phyloP scores from a whole-genome alignment of 2,113 vertebrate genomes.

The Neogale vison region DNA sequence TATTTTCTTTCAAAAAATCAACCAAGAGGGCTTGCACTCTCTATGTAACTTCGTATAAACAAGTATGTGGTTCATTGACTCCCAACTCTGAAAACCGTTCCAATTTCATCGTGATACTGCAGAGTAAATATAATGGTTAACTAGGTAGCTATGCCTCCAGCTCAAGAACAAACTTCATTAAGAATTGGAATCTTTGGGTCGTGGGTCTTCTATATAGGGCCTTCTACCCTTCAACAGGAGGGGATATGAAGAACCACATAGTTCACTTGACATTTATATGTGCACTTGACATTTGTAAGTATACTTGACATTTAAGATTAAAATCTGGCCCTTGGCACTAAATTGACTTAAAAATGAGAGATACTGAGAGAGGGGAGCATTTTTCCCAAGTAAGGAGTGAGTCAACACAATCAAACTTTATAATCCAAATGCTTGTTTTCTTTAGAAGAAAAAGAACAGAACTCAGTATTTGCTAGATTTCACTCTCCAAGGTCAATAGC shows the following conservation, averaged over 20 bases:
- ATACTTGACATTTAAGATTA: slow-evolving; percentile 70
- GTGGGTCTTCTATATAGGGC: background rate
- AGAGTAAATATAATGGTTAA: slow-evolving; percentile 42
- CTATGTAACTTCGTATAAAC: slow-evolving; percentile 52
- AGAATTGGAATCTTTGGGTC: slow-evolving; percentile 12
- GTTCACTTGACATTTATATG: slow-evolving; percentile 68
- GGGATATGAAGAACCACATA: slow-evolving; percentile 38
- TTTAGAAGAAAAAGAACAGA: slow-evolving; percentile 7
- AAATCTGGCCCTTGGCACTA: slow-evolving; percentile 44
- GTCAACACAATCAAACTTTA: slow-evolving; percentile 32
- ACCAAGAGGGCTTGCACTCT: slow-evolving; percentile 36
- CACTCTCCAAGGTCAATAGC: background rate
- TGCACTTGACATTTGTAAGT: slow-evolving; percentile 71
- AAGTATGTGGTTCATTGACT: slow-evolving; percentile 56
- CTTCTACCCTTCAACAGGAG: slow-evolving; percentile 32
- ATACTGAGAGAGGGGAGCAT: background rate
- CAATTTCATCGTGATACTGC: background rate
- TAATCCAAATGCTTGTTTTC: slow-evolving; percentile 30
- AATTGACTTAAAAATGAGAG: slow-evolving; percentile 57
- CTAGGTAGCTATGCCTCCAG: background rate
- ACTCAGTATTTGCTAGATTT: background rate
- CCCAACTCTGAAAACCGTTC: slow-evolving; percentile 51
- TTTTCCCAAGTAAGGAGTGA: slow-evolving; percentile 12
- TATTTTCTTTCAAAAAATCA: slow-evolving; percentile 56
- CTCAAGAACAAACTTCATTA: slow-evolving; percentile 49